Percentiles rank a stretch among this genome's conserved stretches.
phyloP scores from a whole-genome alignment of 2,113 vertebrate species.

The Ceyx melanurus region DNA sequence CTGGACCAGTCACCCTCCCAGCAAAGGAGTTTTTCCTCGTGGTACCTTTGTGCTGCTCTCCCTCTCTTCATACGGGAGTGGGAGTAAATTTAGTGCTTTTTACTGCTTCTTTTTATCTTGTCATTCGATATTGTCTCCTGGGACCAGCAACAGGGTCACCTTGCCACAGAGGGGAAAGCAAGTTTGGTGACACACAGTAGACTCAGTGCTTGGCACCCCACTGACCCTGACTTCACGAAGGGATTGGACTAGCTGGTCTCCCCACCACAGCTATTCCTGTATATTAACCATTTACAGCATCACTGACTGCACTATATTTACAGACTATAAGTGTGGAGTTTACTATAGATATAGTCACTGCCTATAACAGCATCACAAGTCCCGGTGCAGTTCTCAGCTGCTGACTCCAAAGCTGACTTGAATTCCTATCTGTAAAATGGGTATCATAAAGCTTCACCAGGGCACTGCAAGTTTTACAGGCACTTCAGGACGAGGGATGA shows the following conservation, averaged over 20 bases:
- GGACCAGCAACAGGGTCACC: no score
- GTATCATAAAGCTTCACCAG: neutral
- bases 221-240: neutral
- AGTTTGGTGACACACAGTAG: no score
- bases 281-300: neutral
- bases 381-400: accelerated
- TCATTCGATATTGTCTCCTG: neutral
- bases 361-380: neutral
- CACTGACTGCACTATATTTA: accelerated
- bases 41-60: neutral
- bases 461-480: neutral
- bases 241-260: neutral
- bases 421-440: accelerated
- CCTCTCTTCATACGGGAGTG: neutral
- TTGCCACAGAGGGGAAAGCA: neutral
- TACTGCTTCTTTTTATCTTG: neutral
- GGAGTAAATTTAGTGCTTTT: neutral
- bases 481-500: no score
- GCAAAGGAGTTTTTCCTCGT: neutral
- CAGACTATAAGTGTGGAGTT: accelerated
- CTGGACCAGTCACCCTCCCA: neutral
- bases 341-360: neutral
- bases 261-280: neutral
- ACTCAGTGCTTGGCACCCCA: neutral
- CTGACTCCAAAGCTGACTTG: neutral